phyloP scores from a whole-genome alignment of 1,140 invertebrate genomes.

The Hetaerina americana region DNA sequence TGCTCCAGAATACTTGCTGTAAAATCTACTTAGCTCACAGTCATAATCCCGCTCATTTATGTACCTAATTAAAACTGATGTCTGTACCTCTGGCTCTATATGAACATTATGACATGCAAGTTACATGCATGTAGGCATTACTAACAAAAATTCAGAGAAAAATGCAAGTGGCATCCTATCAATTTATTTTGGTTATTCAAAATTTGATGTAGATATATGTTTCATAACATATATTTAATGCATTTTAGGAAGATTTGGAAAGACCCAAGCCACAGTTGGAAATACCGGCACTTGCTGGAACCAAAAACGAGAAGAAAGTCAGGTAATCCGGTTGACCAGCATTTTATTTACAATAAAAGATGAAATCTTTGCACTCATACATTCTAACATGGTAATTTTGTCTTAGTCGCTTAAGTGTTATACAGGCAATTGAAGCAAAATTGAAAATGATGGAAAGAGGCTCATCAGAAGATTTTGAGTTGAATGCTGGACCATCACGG shows the following conservation, averaged over 20 bases:
- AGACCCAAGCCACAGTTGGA: constrained; percentile 58
- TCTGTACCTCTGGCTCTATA: too few species aligned
- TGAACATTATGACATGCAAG: too few species aligned
- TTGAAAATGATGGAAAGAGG: constrained; percentile 59
- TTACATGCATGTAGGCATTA: too few species aligned
- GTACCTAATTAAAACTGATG: too few species aligned
- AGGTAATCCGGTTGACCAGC: not conserved
- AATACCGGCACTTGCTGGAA: constrained; percentile 58
- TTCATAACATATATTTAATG: too few species aligned
- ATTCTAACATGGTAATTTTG: not conserved
- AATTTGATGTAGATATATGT: too few species aligned
- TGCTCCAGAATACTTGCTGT: too few species aligned
- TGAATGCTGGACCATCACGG: constrained; percentile 5
- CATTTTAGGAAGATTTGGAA: constrained; percentile 52
- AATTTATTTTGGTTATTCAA: too few species aligned
- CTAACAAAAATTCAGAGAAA: too few species aligned
- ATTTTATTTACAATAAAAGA: not conserved
- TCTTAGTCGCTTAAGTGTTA: constrained; percentile 56
- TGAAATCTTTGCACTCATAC: not conserved
- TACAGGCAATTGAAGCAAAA: constrained; percentile 77
- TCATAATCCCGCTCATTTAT: too few species aligned
- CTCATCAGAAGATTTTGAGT: constrained; percentile 12
- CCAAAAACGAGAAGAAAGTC: constrained; percentile 31
- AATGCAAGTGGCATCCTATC: too few species aligned
- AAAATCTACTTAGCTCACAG: too few species aligned